Evolutionary conservation across 2,888 invertebrate genomes (phyloP), one percentile per base, ranked within the genome.

Genomic region (Apamea epomidion): DNA sequence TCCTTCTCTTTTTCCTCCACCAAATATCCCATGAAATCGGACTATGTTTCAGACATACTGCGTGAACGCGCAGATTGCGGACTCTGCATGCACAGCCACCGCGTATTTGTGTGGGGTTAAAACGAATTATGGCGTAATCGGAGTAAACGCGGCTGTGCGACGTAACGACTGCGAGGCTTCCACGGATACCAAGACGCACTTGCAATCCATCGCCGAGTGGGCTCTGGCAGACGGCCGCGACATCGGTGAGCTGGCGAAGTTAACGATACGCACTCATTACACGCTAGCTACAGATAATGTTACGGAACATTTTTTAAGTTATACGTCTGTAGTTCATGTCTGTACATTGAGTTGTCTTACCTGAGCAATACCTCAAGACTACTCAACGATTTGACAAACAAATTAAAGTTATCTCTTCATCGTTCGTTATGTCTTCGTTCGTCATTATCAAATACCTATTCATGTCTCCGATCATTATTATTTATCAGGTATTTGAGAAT

Each of bases 81-180:
- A 98, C 92, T 98, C 98, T 0, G 98, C 98, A 0, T 98, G 98
- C 81, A 97, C 98, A 0, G 97, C 98, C 0, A 98, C 98, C 0
- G 98, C 98, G 0, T 98, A 97, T 89, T 92, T 98, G 70, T 95
- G 97, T 54, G 98, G 98, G 0, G 97, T 98, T 8, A 98, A 98
- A 91, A 97, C 95, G 0, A 98, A 98, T 91, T 94, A 93, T 71
- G 97, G 96, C 25, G 97, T 97, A 0, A 94, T 98, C 12, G 98
- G 98, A 0, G 97, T 98, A 1, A 97, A 97, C 25, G 98, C 97
- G 0, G 95, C 97, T 37, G 98, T 98, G 0, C 90, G 92, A 25
- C 94, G 96, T 0, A 94, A 96, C 14, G 97, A 98, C 92, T 98
- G 98, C 91, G 91, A 93, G 0, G 97, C 97, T 2, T 97, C 97